Base-by-base conservation (phyloP, 1,140 invertebrate genomes). In the Propsilocerus akamusi region DNA sequence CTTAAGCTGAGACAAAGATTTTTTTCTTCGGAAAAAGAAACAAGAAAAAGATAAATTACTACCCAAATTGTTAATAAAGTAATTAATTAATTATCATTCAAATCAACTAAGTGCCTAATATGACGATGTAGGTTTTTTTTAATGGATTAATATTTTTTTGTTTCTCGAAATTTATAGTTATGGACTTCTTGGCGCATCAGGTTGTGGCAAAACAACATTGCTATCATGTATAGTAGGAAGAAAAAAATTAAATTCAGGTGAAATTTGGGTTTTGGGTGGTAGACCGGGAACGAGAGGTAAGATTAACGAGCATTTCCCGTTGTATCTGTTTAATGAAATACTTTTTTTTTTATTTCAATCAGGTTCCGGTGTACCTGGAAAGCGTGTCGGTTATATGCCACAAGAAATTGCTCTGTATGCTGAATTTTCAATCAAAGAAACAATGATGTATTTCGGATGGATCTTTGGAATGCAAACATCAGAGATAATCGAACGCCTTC, bases 361-460 rank as follows among this genome's bases (percentile, higher is more conserved):
- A 71, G 78, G 78, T 3, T 84, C 81, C 0, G 88, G 87, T 1
- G 86, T 94, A 3, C 90, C 90, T 1, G 90, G 90, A 10, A 86
- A 86, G 59, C 73, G 86, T 8, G 86, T 84, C 12, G 81, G 82
- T 7, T 85, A 86, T 62, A 84, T 84, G 81, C 81, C 81, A 0
- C 81, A 94, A 66, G 93, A 97, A 68, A 87, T 94, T 22, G 92
- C 92, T 0, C 69, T 97, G 0, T 97, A 93, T 64, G 86, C 86
- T 1, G 90, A 96, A 66, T 94, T 97, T 66, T 87, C 89, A 0
- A 97, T 96, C 53, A 76, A 79, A 52, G 94, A 97, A 63, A 97
- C 91, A 0, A 83, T 97, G 77, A 80, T 86, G 71, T 97, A 95
- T 63, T 97, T 97, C 66, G 93, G 93, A n/a, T 86, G 88, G 75